phyloP scores from a whole-genome alignment of 2,888 invertebrate genomes.

The Cataglyphis cursor region DNA sequence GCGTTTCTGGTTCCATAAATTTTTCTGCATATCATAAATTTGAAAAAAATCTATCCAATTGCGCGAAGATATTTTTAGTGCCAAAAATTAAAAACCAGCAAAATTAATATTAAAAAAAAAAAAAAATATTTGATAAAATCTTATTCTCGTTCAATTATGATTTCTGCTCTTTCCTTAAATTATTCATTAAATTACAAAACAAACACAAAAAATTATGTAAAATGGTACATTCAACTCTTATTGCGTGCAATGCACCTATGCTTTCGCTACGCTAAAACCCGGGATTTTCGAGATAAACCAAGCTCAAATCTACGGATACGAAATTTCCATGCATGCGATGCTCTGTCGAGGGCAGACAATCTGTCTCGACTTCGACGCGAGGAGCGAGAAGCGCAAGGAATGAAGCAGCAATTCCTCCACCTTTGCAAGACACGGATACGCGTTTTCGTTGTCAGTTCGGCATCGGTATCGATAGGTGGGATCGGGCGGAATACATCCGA shows the following conservation, averaged over 20 bases:
- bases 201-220: neutral
- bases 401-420: slow-evolving; percentile 56
- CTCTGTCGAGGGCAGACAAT: slow-evolving; percentile 33
- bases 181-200: too few species aligned
- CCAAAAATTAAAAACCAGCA: neutral
- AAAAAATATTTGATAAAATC: neutral
- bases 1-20: neutral
- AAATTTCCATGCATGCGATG: slow-evolving; percentile 46
- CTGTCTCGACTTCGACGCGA: slow-evolving; percentile 47
- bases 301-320: slow-evolving; percentile 43
- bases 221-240: neutral
- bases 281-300: slow-evolving; percentile 20
- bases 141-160: neutral
- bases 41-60: slow-evolving; percentile 5
- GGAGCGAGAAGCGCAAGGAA: slow-evolving; percentile 53
- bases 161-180: neutral
- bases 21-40: neutral
- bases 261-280: slow-evolving; percentile 17
- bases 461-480: slow-evolving; percentile 50
- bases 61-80: neutral
- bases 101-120: neutral
- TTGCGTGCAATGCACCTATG: neutral
- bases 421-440: slow-evolving; percentile 47
- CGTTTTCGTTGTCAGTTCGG: slow-evolving; percentile 42
- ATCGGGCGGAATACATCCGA: slow-evolving; percentile 55